phyloP scores from a whole-genome alignment of 2,888 invertebrate genomes.

The Polia nebulosa region DNA sequence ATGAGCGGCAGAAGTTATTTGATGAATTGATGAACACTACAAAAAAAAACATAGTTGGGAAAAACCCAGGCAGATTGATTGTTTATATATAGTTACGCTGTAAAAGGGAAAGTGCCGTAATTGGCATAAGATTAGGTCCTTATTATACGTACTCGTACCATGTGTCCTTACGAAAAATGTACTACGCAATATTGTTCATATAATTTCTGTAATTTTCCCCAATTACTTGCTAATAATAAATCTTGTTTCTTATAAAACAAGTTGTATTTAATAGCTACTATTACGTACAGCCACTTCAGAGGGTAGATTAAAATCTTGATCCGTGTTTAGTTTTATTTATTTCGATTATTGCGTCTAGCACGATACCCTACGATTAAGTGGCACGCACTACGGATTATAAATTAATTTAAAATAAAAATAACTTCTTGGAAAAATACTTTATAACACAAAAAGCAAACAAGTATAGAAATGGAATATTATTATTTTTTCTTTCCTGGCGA shows the following conservation, averaged over 20 bases:
- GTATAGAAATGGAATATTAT: not conserved
- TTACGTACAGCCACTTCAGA: slow-evolving; percentile 11
- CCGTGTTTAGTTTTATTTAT: slow-evolving; percentile 37
- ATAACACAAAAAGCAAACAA: not conserved
- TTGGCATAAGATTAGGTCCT: no score
- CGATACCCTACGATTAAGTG: slow-evolving; percentile 28
- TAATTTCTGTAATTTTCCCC: not conserved
- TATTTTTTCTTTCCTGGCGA: slow-evolving; percentile 15
- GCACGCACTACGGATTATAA: slow-evolving; percentile 45
- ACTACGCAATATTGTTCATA: not conserved
- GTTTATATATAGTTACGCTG: no score
- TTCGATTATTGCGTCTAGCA: slow-evolving; percentile 37
- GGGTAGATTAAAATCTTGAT: slow-evolving; percentile 48
- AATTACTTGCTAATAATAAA: slow-evolving; percentile 11
- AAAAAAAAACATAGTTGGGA: no score
- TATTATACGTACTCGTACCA: no score
- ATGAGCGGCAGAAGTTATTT: no score
- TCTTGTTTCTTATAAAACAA: slow-evolving; percentile 6
- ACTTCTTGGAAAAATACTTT: not conserved
- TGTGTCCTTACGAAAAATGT: not conserved
- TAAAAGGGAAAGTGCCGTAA: no score
- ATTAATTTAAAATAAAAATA: not conserved
- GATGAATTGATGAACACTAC: no score
- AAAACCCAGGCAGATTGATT: no score
- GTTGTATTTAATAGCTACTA: slow-evolving; percentile 11